Conservation (phyloP, 2,113 vertebrate species). For the Lepus timidus region DNA sequence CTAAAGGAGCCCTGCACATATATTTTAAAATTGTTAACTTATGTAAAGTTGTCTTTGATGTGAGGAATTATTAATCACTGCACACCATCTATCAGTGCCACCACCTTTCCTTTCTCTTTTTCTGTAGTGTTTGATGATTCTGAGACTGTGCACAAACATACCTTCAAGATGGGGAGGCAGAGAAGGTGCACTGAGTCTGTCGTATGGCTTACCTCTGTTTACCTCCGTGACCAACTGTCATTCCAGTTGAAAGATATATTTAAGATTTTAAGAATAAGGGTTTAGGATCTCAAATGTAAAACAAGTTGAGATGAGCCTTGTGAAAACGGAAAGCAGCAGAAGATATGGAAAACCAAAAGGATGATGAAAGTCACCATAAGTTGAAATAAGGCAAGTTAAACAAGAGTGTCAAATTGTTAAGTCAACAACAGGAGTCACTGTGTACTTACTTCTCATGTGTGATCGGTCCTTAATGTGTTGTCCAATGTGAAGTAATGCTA, state of each 20-base stretch:
- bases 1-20: background rate
- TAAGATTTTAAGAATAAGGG: constrained; percentile 5
- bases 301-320: background rate
- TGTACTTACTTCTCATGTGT: too few species aligned
- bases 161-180: background rate
- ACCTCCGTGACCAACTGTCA: background rate
- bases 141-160: background rate
- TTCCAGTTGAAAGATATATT: background rate
- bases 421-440: too few species aligned
- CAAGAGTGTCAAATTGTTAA: background rate
- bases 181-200: background rate
- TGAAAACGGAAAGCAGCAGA: constrained; percentile 6
- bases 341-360: background rate
- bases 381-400: background rate
- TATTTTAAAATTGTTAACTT: constrained; percentile 45
- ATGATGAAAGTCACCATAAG: background rate
- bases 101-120: background rate
- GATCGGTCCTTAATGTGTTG: too few species aligned
- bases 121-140: background rate
- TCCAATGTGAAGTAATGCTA: too few species aligned
- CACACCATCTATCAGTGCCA: background rate
- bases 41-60: background rate
- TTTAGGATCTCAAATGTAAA: background rate
- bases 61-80: background rate
- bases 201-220: constrained; percentile 3